Conservation (phyloP, 2,113 vertebrate species). For the Bucco capensis region DNA sequence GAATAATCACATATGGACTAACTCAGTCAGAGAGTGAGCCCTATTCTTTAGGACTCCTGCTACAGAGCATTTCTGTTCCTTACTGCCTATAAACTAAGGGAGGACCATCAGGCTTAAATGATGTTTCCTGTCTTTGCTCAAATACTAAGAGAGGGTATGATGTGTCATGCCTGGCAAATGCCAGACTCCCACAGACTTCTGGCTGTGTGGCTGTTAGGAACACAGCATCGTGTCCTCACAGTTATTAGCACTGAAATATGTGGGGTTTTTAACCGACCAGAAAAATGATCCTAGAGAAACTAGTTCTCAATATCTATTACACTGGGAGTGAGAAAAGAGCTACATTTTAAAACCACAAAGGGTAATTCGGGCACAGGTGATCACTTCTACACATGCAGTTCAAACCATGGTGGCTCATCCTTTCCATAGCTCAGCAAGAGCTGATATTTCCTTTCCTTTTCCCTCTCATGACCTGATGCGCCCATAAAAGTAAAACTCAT, state of each 20-base stretch:
- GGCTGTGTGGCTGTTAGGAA: constrained; percentile 9
- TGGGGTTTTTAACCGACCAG: not conserved
- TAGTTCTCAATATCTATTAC: not conserved
- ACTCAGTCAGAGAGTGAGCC: not conserved
- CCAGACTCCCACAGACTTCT: constrained; percentile 35
- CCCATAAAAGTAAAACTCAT: not conserved
- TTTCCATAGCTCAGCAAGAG: not conserved
- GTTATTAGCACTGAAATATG: not conserved
- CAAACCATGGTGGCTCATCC: not conserved
- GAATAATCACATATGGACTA: not conserved
- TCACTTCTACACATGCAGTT: not conserved
- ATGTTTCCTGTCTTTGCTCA: not conserved
- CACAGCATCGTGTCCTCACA: not conserved
- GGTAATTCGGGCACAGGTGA: not conserved
- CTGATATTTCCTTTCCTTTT: not conserved
- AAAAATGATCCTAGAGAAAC: constrained; percentile 10
- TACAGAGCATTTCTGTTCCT: not conserved
- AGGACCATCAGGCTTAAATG: not conserved
- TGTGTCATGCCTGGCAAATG: constrained; percentile 15
- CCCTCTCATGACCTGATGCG: not conserved
- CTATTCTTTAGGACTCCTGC: not conserved
- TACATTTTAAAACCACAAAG: not conserved
- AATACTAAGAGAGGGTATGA: not conserved
- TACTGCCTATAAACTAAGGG: not conserved
- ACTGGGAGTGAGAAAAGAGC: not conserved